phyloP scores from a whole-genome alignment of 2,888 invertebrate species.

The Drosophila putrida region DNA sequence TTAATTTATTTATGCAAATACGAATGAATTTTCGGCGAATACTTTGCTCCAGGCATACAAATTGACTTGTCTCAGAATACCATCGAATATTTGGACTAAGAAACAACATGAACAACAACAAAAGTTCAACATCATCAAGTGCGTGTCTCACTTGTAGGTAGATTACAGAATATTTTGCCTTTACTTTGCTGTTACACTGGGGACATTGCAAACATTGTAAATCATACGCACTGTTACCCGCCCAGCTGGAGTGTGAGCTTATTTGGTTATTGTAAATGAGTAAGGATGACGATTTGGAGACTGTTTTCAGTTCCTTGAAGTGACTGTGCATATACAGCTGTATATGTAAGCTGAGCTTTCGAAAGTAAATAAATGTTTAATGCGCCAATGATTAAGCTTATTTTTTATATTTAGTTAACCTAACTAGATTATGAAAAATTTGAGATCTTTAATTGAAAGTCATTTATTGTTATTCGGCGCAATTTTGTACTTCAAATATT shows the following conservation, averaged over 20 bases:
- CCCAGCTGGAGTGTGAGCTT: slow-evolving; percentile 17
- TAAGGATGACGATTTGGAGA: slow-evolving; percentile 42
- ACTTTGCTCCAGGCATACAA: slow-evolving; percentile 35
- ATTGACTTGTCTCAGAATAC: slow-evolving; percentile 27
- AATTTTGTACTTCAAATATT: not conserved
- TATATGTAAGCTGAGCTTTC: too few species aligned
- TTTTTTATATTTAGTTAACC: too few species aligned
- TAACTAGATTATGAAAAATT: too few species aligned
- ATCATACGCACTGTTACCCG: slow-evolving; percentile 65
- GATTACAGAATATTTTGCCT: slow-evolving; percentile 33
- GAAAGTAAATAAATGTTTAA: too few species aligned
- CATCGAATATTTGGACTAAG: slow-evolving; percentile 27
- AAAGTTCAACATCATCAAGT: slow-evolving; percentile 44
- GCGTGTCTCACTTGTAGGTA: slow-evolving; percentile 32
- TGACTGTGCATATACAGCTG: too few species aligned
- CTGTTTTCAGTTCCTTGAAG: slow-evolving; percentile 1
- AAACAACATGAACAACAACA: slow-evolving; percentile 9
- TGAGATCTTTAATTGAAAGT: too few species aligned
- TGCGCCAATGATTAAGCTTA: too few species aligned
- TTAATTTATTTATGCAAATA: slow-evolving; percentile 74
- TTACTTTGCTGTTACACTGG: slow-evolving; percentile 6
- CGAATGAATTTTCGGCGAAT: slow-evolving; percentile 48
- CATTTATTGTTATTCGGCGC: not conserved
- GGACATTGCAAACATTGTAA: slow-evolving; percentile 64
- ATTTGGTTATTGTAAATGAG: slow-evolving; percentile 58